Evolutionary conservation across 2,888 invertebrate genomes (phyloP).

Genomic region (Amphimallon solstitiale): DNA sequence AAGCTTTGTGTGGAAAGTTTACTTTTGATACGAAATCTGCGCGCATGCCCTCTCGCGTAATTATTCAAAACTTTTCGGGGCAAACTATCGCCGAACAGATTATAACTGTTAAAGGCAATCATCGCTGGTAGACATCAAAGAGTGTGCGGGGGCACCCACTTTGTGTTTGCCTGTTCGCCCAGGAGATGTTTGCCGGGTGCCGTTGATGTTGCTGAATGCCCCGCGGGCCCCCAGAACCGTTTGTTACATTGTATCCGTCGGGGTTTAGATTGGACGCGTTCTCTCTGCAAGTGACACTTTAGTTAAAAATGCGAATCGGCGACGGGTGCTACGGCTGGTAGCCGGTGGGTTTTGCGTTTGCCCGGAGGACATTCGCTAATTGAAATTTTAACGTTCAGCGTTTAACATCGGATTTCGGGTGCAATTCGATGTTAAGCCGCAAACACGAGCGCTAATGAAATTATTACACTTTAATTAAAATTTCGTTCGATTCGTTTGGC

Average conservation of each 20-base stretch:
- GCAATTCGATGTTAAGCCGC: conserved; percentile 55
- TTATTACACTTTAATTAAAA: conserved; percentile 63
- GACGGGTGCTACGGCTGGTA: conserved; percentile 31
- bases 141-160: conserved; percentile 45
- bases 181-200: conserved; percentile 1
- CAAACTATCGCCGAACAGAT: conserved; percentile 46
- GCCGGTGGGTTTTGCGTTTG: conserved; percentile 39
- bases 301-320: conserved; percentile 56
- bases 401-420: conserved; percentile 51
- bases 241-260: conserved; percentile 60
- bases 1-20: too few relatives aligned
- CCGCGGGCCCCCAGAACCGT: conserved; percentile 44
- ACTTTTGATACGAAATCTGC: too few relatives aligned
- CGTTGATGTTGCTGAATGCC: conserved; percentile 50
- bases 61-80: conserved; percentile 25
- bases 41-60: conserved; percentile 4
- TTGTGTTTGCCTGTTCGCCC: conserved; percentile 43
- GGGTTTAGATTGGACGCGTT: conserved; percentile 50
- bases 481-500: conserved; percentile 58
- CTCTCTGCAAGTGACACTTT: conserved; percentile 61
- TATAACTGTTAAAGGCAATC: conserved; percentile 46
- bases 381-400: conserved; percentile 56
- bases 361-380: conserved; percentile 56
- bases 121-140: conserved; percentile 48
- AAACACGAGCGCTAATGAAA: conserved; percentile 58